Percentiles rank a stretch among this genome's conserved stretches.
Conservation (phyloP, 2,888 invertebrate species). For the Meghimatium bilineatum region DNA sequence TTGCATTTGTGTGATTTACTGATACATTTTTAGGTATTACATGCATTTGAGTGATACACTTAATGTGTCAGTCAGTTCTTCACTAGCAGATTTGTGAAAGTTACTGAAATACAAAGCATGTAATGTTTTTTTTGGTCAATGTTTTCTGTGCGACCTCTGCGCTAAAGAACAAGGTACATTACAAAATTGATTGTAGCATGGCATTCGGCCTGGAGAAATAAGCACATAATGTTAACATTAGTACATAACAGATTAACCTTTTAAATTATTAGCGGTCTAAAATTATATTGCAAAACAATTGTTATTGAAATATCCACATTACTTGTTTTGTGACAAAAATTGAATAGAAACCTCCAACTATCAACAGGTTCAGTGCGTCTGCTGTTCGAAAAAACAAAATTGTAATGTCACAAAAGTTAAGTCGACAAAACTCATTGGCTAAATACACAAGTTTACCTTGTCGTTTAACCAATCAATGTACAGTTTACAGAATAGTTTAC, state of each 20-base stretch:
- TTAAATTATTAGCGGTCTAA: not conserved
- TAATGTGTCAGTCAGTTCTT: no score
- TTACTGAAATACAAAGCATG: no score
- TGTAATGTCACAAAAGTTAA: conserved; percentile 28
- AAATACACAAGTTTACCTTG: not conserved
- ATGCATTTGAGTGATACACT: no score
- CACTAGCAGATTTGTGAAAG: no score
- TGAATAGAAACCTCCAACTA: not conserved
- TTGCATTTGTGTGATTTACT: no score
- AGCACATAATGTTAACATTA: not conserved
- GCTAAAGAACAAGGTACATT: conserved; percentile 13
- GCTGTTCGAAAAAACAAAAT: conserved; percentile 7
- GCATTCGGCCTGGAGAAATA: conserved; percentile 39
- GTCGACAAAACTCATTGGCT: conserved; percentile 17
- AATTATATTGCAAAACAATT: not conserved
- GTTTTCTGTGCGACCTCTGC: conserved; percentile 24
- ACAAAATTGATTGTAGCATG: conserved; percentile 25
- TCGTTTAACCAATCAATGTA: conserved; percentile 7
- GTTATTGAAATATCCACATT: not conserved
- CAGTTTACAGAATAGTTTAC: not conserved
- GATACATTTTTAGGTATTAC: no score
- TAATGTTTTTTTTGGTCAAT: not conserved
- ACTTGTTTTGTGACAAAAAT: not conserved
- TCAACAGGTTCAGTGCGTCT: conserved; percentile 20
- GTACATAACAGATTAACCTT: not conserved